Evolutionary conservation across 1,140 invertebrate genomes (phyloP), one percentile per base, ranked within the genome.

Genomic region (Drosophila bocqueti): DNA sequence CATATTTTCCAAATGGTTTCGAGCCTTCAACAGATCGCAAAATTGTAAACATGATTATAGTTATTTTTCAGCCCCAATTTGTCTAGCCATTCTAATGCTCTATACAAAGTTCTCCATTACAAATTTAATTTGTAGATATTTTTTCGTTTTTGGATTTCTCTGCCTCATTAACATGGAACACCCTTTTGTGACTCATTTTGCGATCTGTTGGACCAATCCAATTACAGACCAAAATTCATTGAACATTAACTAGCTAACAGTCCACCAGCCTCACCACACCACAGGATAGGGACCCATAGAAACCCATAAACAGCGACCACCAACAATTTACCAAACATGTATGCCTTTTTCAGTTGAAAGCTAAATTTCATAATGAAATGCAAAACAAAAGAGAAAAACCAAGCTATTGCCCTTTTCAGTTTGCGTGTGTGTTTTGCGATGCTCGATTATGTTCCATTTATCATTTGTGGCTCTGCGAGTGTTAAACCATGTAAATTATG

Each of bases 401-500:
- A 38, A 65, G 38, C 43, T 49, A 36, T 73, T 43, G 54, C 54
- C 42, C 47, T 36, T 71, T 60, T 61, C 31, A 42, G 58, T 69
- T 62, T 79, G 31, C 65, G 54, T 75, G 54, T 69, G 62, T 65
- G 60, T 76, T 81, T 61, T 66, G 65, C 50, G 52, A 43, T 40
- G 67, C 71, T 63, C 45, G 59, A 40, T 52, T 79, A 68, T 82
- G 60, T 49, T 45, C 43, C 57, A 60, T 71, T 79, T 83, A 76
- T 74, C 64, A 83, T 75, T 79, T 73, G 55, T 40, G 67, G 63
- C 64, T 85, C 45, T 46, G 58, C 72, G 69, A 69, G 76, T 69
- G 66, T 76, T 83, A 46, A 73, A 78, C 64, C 73, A 89, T 84
- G 81, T 75, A 84, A 84, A 84, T 89, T 66, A 74, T 81, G 54